Percentiles rank a stretch among this genome's conserved stretches.
These are phyloP conservation scores for Brachionus plicatilis DNA, from an alignment of 1,140 invertebrate species.

Conservation along the genomic window DNA sequence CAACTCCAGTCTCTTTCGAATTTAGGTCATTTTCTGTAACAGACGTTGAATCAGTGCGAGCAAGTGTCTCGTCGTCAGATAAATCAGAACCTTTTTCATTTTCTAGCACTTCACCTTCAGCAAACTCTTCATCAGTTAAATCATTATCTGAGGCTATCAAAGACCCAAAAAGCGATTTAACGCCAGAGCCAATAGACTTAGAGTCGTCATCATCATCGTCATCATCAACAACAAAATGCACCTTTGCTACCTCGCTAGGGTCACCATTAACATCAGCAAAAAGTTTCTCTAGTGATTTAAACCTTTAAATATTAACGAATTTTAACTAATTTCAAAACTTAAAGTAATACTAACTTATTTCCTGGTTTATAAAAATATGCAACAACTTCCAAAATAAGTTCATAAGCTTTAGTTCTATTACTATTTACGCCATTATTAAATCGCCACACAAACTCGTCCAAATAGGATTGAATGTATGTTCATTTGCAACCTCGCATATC, in stretches of 20 bases:
- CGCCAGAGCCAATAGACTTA: background rate
- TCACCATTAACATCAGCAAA: background rate
- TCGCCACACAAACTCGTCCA: background rate
- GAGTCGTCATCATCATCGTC: background rate
- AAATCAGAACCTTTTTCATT: too few species aligned
- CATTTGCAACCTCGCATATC: background rate
- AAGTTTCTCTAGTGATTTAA: background rate
- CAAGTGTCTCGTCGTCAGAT: background rate
- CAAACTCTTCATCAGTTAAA: background rate
- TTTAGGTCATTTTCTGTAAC: background rate
- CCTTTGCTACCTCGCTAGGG: background rate
- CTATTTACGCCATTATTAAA: background rate
- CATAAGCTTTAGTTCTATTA: background rate
- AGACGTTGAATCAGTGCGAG: background rate
- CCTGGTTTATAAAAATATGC: background rate
- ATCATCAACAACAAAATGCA: background rate
- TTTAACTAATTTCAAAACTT: background rate
- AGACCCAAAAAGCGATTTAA: background rate
- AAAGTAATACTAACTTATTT: background rate
- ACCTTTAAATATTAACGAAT: background rate
- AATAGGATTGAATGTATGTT: background rate
- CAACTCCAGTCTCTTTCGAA: background rate
- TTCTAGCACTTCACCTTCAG: background rate
- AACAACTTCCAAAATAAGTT: background rate
- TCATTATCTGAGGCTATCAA: background rate